Evolutionary conservation across 2,797 vertebrate species (phyloP).

Genomic region (Muscicapa striata): DNA sequence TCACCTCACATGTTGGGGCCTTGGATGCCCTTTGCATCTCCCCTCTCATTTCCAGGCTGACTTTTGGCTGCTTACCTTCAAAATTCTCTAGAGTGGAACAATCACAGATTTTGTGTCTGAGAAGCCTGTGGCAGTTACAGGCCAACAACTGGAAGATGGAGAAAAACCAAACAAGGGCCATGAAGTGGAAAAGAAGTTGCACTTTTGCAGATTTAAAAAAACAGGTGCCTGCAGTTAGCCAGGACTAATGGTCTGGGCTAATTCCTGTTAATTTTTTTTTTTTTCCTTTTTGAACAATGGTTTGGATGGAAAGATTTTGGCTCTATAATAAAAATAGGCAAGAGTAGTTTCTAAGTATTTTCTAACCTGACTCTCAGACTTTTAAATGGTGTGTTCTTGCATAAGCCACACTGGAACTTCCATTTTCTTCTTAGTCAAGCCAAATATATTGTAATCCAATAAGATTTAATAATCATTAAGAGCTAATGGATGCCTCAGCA

Average conservation of each 20-base stretch:
- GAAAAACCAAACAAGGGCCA: not conserved
- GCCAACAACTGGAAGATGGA: not conserved
- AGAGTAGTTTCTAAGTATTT: not conserved
- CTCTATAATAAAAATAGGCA: not conserved
- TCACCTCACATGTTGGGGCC: not conserved
- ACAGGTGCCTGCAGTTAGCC: slow-evolving; percentile 7
- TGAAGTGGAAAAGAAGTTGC: slow-evolving; percentile 24
- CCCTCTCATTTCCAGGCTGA: not conserved
- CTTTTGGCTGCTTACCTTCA: slow-evolving; percentile 6
- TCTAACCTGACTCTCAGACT: not conserved
- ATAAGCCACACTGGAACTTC: slow-evolving; percentile 3
- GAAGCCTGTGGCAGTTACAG: not conserved
- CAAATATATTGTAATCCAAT: slow-evolving; percentile 50
- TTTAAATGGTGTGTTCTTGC: not conserved
- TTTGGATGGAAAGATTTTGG: not conserved
- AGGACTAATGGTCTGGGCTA: not conserved
- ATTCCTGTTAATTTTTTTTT: not conserved
- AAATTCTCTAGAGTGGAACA: not conserved
- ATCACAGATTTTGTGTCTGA: not conserved
- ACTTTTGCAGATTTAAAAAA: not conserved
- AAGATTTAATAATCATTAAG: slow-evolving; percentile 48
- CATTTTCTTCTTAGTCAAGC: slow-evolving; percentile 24
- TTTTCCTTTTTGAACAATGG: not conserved
- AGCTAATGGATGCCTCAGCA: slow-evolving; percentile 47
- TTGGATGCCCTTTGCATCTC: not conserved